Conservation (phyloP, 2,797 vertebrate genomes). For the Artibeus jamaicensis region DNA sequence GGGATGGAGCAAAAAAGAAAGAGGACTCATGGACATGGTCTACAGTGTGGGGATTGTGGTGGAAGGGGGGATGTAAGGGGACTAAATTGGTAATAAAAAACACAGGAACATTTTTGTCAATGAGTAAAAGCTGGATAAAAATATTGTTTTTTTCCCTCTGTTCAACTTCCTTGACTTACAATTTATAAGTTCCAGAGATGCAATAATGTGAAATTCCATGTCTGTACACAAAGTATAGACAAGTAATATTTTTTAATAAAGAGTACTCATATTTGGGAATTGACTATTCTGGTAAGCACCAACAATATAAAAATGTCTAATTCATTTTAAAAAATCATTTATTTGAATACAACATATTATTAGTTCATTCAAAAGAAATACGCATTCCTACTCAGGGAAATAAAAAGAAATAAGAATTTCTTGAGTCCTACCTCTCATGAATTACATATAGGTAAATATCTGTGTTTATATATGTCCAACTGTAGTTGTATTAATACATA, state of each 20-base stretch:
- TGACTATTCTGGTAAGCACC: neutral
- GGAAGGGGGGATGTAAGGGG: too few species aligned
- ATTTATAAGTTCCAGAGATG: neutral
- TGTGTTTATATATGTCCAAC: neutral
- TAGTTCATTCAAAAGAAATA: neutral
- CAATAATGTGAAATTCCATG: neutral
- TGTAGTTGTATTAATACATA: neutral
- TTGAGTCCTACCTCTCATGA: neutral
- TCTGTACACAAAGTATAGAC: neutral
- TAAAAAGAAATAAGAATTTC: neutral
- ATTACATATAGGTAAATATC: neutral
- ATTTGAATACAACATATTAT: neutral
- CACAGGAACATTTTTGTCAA: neutral
- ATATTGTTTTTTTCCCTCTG: accelerated
- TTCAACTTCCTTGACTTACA: neutral
- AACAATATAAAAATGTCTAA: neutral
- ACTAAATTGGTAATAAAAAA: too few species aligned
- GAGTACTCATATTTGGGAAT: neutral
- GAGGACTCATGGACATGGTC: neutral
- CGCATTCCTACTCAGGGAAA: neutral
- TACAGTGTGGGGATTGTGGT: neutral
- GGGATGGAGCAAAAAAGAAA: too few species aligned
- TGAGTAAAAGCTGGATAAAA: neutral
- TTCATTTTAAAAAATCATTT: neutral
- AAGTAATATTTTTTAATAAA: neutral